Conservation (phyloP, 2,888 invertebrate genomes). For the Lasioglossum lativentre region DNA sequence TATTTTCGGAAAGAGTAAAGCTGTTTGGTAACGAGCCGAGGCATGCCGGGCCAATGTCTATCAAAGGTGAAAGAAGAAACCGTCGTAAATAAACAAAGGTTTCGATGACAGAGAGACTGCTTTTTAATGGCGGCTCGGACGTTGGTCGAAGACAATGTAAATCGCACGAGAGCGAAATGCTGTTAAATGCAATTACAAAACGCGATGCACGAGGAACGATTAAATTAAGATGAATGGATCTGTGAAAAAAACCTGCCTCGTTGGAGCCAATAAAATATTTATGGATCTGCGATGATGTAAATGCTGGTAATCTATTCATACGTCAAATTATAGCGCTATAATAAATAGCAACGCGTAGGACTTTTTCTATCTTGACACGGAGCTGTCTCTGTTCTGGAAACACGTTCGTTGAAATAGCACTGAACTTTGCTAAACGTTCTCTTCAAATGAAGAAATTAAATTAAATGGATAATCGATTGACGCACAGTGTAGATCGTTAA, state of each 20-base stretch:
- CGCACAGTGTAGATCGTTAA: neutral
- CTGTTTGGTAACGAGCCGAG: conserved; percentile 17
- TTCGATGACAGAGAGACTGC: neutral
- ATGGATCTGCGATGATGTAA: neutral
- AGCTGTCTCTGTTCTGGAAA: neutral
- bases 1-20: neutral
- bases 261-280: neutral
- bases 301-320: neutral
- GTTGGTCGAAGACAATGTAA: neutral
- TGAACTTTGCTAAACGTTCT: neutral
- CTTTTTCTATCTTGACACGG: neutral
- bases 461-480: neutral
- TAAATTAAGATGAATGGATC: neutral
- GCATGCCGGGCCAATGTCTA: neutral
- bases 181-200: neutral
- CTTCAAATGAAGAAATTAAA: neutral
- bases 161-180: neutral
- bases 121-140: neutral
- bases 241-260: neutral
- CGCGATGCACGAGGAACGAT: neutral
- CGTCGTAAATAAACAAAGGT: conserved; percentile 27
- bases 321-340: neutral
- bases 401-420: neutral
- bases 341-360: neutral
- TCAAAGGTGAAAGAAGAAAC: conserved; percentile 32